phyloP scores from a whole-genome alignment of 1,140 invertebrate species.

The Antheraea pernyi region DNA sequence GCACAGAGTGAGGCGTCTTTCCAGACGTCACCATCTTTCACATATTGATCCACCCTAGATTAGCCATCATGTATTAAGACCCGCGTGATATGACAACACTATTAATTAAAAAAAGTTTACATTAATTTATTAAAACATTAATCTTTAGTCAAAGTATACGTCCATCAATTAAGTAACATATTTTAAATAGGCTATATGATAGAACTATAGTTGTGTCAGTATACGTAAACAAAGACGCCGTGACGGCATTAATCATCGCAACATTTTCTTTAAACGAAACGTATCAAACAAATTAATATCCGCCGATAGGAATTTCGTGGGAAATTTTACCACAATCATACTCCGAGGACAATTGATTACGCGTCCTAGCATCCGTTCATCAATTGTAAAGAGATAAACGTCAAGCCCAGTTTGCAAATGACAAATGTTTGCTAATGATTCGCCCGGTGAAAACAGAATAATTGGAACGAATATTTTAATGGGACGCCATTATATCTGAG shows the following conservation, averaged over 20 bases:
- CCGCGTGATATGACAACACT: too few relatives aligned
- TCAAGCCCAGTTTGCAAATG: constrained; percentile 64
- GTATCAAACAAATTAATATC: constrained; percentile 35
- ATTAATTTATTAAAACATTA: too few relatives aligned
- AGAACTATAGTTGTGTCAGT: neutral
- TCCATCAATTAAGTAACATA: too few relatives aligned
- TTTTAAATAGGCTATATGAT: too few relatives aligned
- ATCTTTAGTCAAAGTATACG: too few relatives aligned
- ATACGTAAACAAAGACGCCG: neutral
- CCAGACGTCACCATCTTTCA: too few relatives aligned
- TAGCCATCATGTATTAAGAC: too few relatives aligned
- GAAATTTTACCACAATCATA: constrained; percentile 50
- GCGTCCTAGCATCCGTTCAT: constrained; percentile 60
- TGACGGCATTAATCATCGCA: neutral
- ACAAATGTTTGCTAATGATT: constrained; percentile 73
- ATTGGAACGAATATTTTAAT: constrained; percentile 44
- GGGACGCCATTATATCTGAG: constrained; percentile 24
- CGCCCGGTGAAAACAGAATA: constrained; percentile 42
- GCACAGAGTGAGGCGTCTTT: too few relatives aligned
- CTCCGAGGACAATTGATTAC: constrained; percentile 60
- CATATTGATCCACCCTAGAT: too few relatives aligned
- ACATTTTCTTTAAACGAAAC: neutral
- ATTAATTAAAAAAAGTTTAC: too few relatives aligned
- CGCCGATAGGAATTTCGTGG: constrained; percentile 31
- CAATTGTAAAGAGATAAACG: constrained; percentile 69